phyloP scores from a whole-genome alignment of 2,888 invertebrate species.

The Notocelia uddmanniana region DNA sequence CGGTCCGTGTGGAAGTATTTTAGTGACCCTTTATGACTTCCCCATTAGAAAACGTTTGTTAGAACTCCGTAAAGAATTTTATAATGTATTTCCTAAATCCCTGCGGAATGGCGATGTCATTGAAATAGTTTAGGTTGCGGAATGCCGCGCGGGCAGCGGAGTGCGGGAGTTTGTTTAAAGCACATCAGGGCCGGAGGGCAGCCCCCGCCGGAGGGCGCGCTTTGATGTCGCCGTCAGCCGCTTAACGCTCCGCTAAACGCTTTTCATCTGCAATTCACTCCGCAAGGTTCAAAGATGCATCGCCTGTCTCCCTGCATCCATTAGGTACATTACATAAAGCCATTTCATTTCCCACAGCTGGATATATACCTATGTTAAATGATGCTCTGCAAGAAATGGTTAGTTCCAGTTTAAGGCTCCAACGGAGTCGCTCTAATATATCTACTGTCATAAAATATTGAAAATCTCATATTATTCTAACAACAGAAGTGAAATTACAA shows the following conservation, averaged over 20 bases:
- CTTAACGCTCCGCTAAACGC: slow-evolving; percentile 41
- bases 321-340: neutral
- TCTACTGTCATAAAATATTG: neutral
- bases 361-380: neutral
- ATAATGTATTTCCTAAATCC: slow-evolving; percentile 38
- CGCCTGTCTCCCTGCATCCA: neutral
- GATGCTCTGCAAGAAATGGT: neutral
- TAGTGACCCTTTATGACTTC: neutral
- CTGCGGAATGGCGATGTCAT: slow-evolving; percentile 45
- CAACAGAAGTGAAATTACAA: no score
- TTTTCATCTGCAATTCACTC: slow-evolving; percentile 42
- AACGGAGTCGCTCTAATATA: neutral
- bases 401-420: neutral
- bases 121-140: slow-evolving; percentile 53
- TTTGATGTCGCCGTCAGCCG: slow-evolving; percentile 53
- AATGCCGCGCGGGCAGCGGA: slow-evolving; percentile 44
- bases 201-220: slow-evolving; percentile 52
- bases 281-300: slow-evolving; percentile 8
- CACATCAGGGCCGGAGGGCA: slow-evolving; percentile 37
- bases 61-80: slow-evolving; percentile 20
- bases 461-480: neutral
- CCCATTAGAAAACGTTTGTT: slow-evolving; percentile 9
- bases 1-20: neutral
- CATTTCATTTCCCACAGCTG: neutral
- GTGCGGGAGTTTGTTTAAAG: slow-evolving; percentile 51